Base-by-base conservation (phyloP, 2,113 vertebrate species). In the Glaucidium brasilianum region DNA sequence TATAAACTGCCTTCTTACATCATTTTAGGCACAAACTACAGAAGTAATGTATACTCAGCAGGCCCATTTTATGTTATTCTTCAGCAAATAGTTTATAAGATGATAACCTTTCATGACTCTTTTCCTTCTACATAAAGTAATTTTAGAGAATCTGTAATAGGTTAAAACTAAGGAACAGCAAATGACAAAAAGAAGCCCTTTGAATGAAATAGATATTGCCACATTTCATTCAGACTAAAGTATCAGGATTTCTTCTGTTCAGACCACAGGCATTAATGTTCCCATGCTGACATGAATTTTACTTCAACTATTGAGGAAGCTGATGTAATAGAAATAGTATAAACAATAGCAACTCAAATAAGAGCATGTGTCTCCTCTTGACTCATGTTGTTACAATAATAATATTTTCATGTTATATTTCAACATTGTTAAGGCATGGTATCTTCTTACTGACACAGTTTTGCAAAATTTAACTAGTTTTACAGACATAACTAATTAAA, bases 1-100 rank as follows among this genome's bases (percentile, higher is more conserved):
- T 89, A 84, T 75, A 86, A 95, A 88, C 76, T 88, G 71, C n/a
- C 56, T 30, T 91, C 85, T 94, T 69, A 68, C 9, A 92, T 71
- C 52, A 77, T 90, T 95, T 93, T 95, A 90, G 60, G 52, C 63
- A 94, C n/a, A 90, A 94, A 95, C 37, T 52, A 35, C 62, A 69
- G 41, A 85, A 95, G 72, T 55, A 72, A 74, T 50, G 8, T 45
- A 67, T 66, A 72, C 22, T 91, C 50, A 76, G 69, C 72, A 80
- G 34, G n/a, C 21, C 23, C 5, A 21, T 85, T 90, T 95, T 87
- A 85, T 86, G 30, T 84, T 94, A 83, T 92, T 83, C 49, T 94
- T 95, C 75, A 59, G 21, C 30, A 96, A 92, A 96, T 34, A 50
- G 23, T 68, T 91, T 92, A 62, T 43, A 83, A 77, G 15, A 35